These are phyloP conservation scores for Aquatica leii DNA, from an alignment of 2,888 invertebrate genomes.

Conservation along the genomic window DNA sequence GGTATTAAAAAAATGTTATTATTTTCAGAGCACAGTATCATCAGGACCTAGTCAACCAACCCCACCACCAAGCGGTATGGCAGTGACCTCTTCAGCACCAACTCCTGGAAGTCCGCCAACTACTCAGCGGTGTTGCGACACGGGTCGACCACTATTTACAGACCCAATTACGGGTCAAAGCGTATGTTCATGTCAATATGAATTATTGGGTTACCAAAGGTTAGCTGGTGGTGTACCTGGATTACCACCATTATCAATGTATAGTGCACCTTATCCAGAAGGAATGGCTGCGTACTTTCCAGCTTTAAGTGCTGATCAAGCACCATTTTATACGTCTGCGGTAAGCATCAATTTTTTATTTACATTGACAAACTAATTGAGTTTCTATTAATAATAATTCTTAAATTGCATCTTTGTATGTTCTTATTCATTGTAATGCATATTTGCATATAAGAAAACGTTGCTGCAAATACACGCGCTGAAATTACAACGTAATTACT, in stretches of 20 bases:
- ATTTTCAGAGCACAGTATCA: constrained; percentile 57
- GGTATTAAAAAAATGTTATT: no score
- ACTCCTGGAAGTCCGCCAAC: constrained; percentile 65
- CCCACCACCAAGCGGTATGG: constrained; percentile 56
- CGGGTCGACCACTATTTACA: constrained; percentile 89
- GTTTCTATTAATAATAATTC: no score
- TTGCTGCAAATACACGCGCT: no score
- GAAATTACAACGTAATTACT: no score
- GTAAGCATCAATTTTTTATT: constrained; percentile 67
- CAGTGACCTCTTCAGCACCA: constrained; percentile 59
- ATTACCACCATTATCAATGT: constrained; percentile 80
- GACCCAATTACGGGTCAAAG: constrained; percentile 90
- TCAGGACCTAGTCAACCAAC: constrained; percentile 51
- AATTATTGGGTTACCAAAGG: constrained; percentile 85
- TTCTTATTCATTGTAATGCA: no score
- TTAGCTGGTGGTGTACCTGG: constrained; percentile 72
- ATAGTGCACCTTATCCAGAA: constrained; percentile 80
- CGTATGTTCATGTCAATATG: constrained; percentile 90
- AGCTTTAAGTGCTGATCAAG: constrained; percentile 83
- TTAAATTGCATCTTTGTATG: no score
- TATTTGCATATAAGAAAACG: no score
- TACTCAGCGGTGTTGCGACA: constrained; percentile 83
- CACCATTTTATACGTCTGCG: constrained; percentile 84
- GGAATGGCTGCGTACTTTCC: constrained; percentile 90
- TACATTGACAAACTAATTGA: no score